Evolutionary conservation across 2,888 invertebrate species (phyloP).

Genomic region (Diploptera punctata): DNA sequence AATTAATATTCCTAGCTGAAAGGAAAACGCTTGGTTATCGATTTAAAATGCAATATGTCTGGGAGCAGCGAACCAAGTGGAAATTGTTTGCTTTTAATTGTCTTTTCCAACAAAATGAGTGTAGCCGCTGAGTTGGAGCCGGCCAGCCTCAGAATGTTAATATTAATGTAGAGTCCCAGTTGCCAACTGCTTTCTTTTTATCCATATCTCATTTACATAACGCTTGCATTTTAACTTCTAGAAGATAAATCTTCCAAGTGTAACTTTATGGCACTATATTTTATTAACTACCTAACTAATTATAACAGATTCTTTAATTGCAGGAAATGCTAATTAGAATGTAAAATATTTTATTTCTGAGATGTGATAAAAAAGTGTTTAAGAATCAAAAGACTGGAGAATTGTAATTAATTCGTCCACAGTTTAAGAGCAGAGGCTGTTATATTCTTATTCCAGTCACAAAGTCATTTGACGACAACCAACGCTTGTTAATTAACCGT

Average conservation of each 20-base stretch:
- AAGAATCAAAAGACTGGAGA: not conserved
- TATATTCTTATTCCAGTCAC: too few relatives aligned
- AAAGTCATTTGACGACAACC: too few relatives aligned
- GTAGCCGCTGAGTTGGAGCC: not conserved
- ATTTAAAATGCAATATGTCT: too few relatives aligned
- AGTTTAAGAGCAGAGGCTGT: not conserved
- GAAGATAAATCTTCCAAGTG: not conserved
- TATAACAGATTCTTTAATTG: not conserved
- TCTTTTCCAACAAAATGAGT: not conserved
- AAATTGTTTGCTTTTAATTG: not conserved
- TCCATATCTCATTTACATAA: not conserved
- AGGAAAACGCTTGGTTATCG: too few relatives aligned
- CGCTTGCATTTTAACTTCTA: not conserved
- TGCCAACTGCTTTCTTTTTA: not conserved
- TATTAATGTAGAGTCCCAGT: not conserved
- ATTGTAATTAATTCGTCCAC: not conserved
- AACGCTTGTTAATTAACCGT: too few relatives aligned
- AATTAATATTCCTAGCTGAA: too few relatives aligned
- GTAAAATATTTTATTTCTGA: not conserved
- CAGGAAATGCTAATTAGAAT: not conserved
- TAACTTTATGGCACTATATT: not conserved
- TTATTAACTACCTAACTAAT: not conserved
- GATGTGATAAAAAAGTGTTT: not conserved
- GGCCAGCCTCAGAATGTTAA: not conserved
- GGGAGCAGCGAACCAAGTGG: too few relatives aligned